phyloP scores from a whole-genome alignment of 2,113 vertebrate genomes.

The Phrynosoma blainvillii region DNA sequence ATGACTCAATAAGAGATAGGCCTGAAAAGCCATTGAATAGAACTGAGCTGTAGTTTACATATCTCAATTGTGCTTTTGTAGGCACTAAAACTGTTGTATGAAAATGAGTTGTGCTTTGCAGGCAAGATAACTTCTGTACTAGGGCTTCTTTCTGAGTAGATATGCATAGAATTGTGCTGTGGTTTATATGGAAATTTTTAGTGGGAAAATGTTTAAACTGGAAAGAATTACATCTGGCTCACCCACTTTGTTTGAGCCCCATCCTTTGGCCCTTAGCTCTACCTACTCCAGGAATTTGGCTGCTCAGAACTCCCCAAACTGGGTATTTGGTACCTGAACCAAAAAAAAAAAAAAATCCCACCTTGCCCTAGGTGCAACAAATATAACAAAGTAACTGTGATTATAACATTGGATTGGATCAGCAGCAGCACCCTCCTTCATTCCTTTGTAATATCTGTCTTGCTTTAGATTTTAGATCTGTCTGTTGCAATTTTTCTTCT shows the following conservation, averaged over 20 bases:
- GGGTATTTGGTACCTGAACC: not conserved
- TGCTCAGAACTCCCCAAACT: not conserved
- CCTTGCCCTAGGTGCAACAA: not conserved
- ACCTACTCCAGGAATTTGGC: not conserved
- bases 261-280: not conserved
- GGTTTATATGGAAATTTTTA: not conserved
- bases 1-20: no score
- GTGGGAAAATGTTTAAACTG: not conserved
- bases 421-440: not conserved
- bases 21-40: no score
- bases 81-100: no score
- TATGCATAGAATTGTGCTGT: not conserved
- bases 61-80: no score
- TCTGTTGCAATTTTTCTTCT: constrained; percentile 5
- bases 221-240: not conserved
- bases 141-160: not conserved
- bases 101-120: not conserved
- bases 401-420: not conserved
- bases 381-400: not conserved
- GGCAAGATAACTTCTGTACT: not conserved
- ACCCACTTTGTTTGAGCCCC: not conserved
- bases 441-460: not conserved
- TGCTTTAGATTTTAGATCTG: not conserved
- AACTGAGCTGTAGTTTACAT: no score
- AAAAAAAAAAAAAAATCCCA: not conserved